These are phyloP conservation scores for Lasaia peninsularis DNA, from an alignment of 1,140 invertebrate species.

Conservation along the genomic window DNA sequence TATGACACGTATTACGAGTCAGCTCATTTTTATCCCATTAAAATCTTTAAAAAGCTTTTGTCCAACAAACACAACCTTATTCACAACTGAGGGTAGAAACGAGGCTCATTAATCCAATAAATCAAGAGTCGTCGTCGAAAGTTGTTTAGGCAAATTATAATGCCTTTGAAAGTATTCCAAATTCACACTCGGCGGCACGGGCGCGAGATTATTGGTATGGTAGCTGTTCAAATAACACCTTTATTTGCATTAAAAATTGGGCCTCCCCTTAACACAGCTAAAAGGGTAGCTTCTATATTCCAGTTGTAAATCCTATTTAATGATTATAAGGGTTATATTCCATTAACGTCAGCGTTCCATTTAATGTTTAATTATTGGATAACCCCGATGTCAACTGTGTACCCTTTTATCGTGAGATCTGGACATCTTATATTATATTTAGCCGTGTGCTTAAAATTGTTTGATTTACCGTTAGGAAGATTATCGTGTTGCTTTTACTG, in stretches of 20 bases:
- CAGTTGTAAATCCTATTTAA: slow-evolving; percentile 1
- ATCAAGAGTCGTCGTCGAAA: background rate
- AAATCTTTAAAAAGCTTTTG: too few relatives aligned
- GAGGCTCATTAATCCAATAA: background rate
- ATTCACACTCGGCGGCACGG: background rate
- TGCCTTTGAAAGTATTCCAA: background rate
- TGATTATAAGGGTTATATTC: slow-evolving; percentile 3
- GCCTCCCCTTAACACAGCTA: background rate
- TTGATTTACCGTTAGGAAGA: too few relatives aligned
- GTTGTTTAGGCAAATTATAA: slow-evolving; percentile 1
- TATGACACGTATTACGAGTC: too few relatives aligned
- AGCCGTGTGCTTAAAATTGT: too few relatives aligned
- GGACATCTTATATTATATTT: too few relatives aligned
- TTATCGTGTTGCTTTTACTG: too few relatives aligned
- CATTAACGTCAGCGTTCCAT: background rate
- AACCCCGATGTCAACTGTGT: background rate
- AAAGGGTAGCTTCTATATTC: background rate
- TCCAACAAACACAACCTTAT: too few relatives aligned
- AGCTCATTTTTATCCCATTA: too few relatives aligned
- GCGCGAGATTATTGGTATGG: background rate
- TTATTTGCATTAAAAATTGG: background rate
- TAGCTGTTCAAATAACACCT: background rate
- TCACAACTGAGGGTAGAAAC: background rate
- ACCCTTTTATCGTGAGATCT: too few relatives aligned
- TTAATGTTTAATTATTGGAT: slow-evolving; percentile 4